Conservation (phyloP, 2,113 vertebrate species). For the Sphyrna mokarran region DNA sequence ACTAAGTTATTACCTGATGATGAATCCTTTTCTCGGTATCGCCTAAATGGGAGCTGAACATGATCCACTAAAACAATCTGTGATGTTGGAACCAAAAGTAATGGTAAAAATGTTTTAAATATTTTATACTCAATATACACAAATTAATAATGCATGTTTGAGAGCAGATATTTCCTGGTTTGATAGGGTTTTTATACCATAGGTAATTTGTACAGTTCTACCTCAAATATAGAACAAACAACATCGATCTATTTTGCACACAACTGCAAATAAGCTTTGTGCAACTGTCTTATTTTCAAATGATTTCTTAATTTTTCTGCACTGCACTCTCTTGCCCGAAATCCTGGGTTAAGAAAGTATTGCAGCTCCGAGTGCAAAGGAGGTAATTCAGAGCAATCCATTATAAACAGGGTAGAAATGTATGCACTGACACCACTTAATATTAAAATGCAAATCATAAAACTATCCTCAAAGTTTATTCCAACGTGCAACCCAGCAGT, state of each 20-base stretch:
- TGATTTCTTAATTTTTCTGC: neutral
- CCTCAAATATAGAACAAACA: neutral
- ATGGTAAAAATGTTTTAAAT: conserved; percentile 20
- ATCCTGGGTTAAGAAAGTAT: neutral
- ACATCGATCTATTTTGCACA: neutral
- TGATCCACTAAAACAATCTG: neutral
- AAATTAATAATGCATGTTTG: conserved; percentile 25
- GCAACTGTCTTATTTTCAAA: neutral
- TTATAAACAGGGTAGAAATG: neutral
- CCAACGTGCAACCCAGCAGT: neutral
- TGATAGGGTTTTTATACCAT: neutral
- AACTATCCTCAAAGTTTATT: neutral
- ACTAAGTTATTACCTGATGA: neutral
- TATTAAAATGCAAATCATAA: neutral
- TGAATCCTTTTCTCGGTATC: neutral
- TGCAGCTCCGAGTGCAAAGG: neutral
- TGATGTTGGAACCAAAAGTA: neutral
- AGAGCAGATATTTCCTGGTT: neutral
- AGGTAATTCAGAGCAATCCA: neutral
- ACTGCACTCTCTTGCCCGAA: neutral
- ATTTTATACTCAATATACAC: conserved; percentile 25
- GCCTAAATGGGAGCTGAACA: neutral
- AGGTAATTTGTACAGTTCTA: neutral
- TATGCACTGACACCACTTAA: neutral
- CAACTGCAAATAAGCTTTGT: neutral